Evolutionary conservation across 2,113 vertebrate genomes (phyloP).

Genomic region (Plecotus auritus): DNA sequence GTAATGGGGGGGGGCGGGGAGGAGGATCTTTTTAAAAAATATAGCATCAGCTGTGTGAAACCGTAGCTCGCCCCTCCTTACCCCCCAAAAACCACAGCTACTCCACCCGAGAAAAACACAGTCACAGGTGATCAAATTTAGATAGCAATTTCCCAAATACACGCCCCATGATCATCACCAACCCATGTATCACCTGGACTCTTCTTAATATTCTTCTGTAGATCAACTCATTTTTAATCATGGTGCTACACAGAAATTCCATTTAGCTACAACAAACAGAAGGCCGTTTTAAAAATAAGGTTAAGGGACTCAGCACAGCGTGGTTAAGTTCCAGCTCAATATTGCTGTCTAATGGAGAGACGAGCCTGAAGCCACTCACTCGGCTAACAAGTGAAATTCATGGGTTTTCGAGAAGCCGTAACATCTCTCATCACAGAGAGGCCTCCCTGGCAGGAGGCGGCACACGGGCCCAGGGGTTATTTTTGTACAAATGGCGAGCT

Average conservation of each 20-base stretch:
- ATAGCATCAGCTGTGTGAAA: neutral
- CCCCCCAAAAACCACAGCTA: neutral
- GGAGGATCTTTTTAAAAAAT: neutral
- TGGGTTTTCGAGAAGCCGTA: neutral
- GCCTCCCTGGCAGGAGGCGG: neutral
- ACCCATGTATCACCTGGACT: neutral
- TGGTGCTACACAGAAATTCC: neutral
- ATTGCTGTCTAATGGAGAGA: neutral
- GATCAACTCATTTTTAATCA: neutral
- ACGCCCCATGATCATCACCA: neutral
- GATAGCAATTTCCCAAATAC: neutral
- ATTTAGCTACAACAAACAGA: neutral
- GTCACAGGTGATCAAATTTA: neutral
- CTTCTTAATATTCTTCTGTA: neutral
- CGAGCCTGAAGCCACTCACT: neutral
- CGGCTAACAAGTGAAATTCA: neutral
- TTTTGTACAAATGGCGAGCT: neutral
- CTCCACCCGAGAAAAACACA: neutral
- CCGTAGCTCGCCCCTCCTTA: neutral
- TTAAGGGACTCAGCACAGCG: neutral
- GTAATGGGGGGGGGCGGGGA: neutral
- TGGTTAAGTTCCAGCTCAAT: neutral
- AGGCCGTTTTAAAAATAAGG: neutral
- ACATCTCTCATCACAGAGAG: neutral
- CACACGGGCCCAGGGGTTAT: neutral